phyloP scores from a whole-genome alignment of 2,888 invertebrate genomes.

The Byasa hedistus region DNA sequence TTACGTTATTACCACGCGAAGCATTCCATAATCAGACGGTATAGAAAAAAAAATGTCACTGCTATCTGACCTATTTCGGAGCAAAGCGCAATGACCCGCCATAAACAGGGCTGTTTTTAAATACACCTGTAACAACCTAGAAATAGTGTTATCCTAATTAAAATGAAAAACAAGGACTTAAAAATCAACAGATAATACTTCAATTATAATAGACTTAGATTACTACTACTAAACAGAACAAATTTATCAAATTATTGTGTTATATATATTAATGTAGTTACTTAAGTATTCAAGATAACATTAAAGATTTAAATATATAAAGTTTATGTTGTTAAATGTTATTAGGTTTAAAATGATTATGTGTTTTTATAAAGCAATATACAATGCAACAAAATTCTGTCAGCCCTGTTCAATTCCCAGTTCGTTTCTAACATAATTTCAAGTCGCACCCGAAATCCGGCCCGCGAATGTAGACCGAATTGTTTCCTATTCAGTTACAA shows the following conservation, averaged over 20 bases:
- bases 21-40: slow-evolving; percentile 57
- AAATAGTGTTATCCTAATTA: not conserved
- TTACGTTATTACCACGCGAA: slow-evolving; percentile 58
- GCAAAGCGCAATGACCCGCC: slow-evolving; percentile 59
- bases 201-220: too few species aligned
- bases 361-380: not conserved
- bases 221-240: too few species aligned
- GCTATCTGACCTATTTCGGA: slow-evolving; percentile 69
- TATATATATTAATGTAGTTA: too few species aligned
- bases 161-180: too few species aligned
- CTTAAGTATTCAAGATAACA: too few species aligned
- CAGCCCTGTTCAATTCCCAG: slow-evolving; percentile 35
- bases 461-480: slow-evolving; percentile 36
- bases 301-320: too few species aligned
- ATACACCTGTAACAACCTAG: not conserved
- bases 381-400: slow-evolving; percentile 38
- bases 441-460: slow-evolving; percentile 57
- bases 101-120: slow-evolving; percentile 28
- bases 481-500: slow-evolving; percentile 38
- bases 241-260: too few species aligned
- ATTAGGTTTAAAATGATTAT: not conserved
- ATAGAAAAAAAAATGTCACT: slow-evolving; percentile 55
- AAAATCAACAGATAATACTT: too few species aligned
- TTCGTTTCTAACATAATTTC: slow-evolving; percentile 59
- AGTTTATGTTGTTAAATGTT: not conserved